These are phyloP conservation scores for Rhynchomys soricoides DNA, from an alignment of 2,113 vertebrate genomes.

Conservation along the genomic window DNA sequence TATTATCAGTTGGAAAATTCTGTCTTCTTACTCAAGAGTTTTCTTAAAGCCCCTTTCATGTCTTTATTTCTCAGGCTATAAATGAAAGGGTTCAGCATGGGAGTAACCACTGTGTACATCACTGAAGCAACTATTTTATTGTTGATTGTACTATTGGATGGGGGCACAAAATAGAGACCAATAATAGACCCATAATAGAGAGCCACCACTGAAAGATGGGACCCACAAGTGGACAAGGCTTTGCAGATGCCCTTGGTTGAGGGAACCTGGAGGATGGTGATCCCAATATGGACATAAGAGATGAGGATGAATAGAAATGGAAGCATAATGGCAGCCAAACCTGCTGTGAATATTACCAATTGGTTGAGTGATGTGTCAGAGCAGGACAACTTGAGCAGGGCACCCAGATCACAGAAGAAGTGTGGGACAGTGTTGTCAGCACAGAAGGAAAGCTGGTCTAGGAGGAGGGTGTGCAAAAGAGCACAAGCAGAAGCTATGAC, in stretches of 20 bases:
- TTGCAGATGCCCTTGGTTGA: conserved; percentile 72
- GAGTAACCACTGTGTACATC: conserved; percentile 75
- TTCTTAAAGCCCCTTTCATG: conserved; percentile 68
- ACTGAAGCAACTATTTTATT: conserved; percentile 72
- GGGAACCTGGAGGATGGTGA: conserved; percentile 60
- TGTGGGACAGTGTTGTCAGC: conserved; percentile 54
- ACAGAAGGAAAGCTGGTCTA: conserved; percentile 64
- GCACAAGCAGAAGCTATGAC: conserved; percentile 39
- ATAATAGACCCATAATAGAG: conserved; percentile 78
- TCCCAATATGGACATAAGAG: conserved; percentile 76
- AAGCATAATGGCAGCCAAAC: conserved; percentile 63
- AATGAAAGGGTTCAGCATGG: conserved; percentile 78
- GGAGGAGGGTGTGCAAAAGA: conserved; percentile 64
- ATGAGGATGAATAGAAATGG: conserved; percentile 73
- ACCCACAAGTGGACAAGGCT: conserved; percentile 80
- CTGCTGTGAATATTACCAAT: conserved; percentile 71
- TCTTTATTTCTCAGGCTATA: conserved; percentile 79
- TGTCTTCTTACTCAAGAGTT: conserved; percentile 57
- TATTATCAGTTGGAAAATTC: conserved; percentile 38
- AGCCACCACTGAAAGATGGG: conserved; percentile 79
- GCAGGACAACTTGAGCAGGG: conserved; percentile 73
- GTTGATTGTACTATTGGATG: conserved; percentile 8
- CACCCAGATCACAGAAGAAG: conserved; percentile 77
- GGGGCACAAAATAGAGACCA: conserved; percentile 76
- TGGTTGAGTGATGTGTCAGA: conserved; percentile 78